Conservation (phyloP, 1,140 invertebrate species). For the Eriosoma lanigerum region DNA sequence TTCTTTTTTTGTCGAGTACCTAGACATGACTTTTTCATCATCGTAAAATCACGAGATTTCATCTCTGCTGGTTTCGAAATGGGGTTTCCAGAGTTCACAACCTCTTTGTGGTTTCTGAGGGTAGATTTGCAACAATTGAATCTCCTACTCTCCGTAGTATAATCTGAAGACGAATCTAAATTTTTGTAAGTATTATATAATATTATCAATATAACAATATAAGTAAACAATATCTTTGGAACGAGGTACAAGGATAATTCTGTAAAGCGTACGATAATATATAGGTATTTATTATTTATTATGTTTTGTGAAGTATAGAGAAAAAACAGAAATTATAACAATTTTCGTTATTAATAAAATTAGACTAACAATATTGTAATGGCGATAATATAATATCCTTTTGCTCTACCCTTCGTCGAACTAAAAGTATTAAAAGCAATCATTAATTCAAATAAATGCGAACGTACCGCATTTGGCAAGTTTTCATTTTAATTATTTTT, state of each 20-base stretch:
- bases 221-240: background rate
- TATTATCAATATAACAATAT: background rate
- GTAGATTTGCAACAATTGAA: background rate
- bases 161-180: background rate
- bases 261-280: no score
- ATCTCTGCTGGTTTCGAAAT: background rate
- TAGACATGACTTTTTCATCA: background rate
- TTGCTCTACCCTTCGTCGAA: no score
- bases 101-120: constrained; percentile 3
- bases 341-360: no score
- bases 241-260: no score
- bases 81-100: background rate
- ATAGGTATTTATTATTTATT: no score
- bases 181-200: constrained; percentile 2
- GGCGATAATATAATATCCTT: no score
- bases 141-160: background rate
- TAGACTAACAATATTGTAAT: no score
- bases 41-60: background rate
- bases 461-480: background rate
- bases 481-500: background rate
- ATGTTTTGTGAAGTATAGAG: no score
- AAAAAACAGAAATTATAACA: no score
- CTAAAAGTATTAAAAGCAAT: background rate
- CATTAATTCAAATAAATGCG: background rate
- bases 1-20: background rate